Conservation (phyloP, 2,888 invertebrate genomes). For the Caenorhabditis sp. region DNA sequence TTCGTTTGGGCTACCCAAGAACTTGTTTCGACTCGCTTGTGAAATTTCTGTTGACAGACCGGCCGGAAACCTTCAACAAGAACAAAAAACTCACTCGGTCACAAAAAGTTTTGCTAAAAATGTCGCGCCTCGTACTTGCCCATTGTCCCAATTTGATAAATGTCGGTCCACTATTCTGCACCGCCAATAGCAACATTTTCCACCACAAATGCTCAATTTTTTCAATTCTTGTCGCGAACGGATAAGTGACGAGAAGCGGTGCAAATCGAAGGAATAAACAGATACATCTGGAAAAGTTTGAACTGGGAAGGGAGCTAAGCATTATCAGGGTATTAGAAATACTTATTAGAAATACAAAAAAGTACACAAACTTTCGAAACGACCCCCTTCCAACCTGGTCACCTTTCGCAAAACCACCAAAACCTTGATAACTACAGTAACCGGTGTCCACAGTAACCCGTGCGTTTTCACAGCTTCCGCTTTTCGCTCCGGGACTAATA, state of each 20-base stretch:
- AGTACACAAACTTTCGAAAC: too few relatives aligned
- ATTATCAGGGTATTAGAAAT: not conserved
- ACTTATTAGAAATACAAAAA: not conserved
- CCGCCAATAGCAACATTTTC: constrained; percentile 36
- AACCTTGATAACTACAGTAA: constrained; percentile 4
- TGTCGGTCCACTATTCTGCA: constrained; percentile 72
- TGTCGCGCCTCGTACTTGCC: constrained; percentile 74
- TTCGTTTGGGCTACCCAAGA: too few relatives aligned
- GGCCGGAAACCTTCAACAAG: not conserved
- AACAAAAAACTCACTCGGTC: constrained; percentile 44
- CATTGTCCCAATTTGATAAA: constrained; percentile 75
- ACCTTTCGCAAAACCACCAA: not conserved
- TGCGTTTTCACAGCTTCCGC: not conserved
- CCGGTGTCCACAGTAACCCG: not conserved
- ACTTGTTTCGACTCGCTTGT: too few relatives aligned
- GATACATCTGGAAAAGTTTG: constrained; percentile 35
- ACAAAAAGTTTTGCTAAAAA: constrained; percentile 74
- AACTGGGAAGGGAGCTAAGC: too few relatives aligned
- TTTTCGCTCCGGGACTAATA: constrained; percentile 34
- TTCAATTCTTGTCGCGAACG: constrained; percentile 31
- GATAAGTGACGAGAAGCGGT: constrained; percentile 47
- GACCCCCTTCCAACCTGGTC: not conserved
- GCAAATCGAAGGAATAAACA: constrained; percentile 43
- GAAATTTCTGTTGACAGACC: not conserved
- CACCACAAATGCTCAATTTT: constrained; percentile 47